Percentiles rank a stretch among this genome's conserved stretches.
Evolutionary conservation across 2,888 invertebrate species (phyloP).

Genomic region (Dynastes maya): DNA sequence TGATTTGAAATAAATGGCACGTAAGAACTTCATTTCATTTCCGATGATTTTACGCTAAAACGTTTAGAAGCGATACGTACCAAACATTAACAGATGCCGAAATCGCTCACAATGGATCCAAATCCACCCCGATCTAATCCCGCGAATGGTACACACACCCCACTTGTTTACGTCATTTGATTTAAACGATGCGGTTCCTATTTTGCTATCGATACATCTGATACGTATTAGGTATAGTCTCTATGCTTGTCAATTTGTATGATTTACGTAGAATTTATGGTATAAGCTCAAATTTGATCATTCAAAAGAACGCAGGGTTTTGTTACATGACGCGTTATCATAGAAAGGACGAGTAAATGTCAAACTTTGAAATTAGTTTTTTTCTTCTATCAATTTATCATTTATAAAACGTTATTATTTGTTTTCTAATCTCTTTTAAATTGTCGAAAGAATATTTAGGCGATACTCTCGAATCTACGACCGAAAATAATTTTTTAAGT

Average conservation of each 20-base stretch:
- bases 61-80: neutral
- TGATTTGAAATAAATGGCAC: conserved; percentile 15
- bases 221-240: neutral
- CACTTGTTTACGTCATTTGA: conserved; percentile 28
- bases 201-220: conserved; percentile 19
- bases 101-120: neutral
- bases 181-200: neutral
- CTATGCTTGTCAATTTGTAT: neutral
- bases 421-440: no score
- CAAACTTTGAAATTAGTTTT: no score
- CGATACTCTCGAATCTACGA: no score
- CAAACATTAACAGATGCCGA: conserved; percentile 21
- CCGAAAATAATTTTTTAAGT: no score
- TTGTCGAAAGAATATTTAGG: no score
- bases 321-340: no score
- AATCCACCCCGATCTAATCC: neutral
- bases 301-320: no score
- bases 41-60: conserved; percentile 5
- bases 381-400: no score
- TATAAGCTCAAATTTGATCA: no score
- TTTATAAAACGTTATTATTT: no score
- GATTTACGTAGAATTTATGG: neutral
- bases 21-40: conserved; percentile 10
- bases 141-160: conserved; percentile 4
- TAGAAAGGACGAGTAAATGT: no score